Evolutionary conservation across 2,113 vertebrate species (phyloP).

Genomic region (Leptobrachium leishanense): DNA sequence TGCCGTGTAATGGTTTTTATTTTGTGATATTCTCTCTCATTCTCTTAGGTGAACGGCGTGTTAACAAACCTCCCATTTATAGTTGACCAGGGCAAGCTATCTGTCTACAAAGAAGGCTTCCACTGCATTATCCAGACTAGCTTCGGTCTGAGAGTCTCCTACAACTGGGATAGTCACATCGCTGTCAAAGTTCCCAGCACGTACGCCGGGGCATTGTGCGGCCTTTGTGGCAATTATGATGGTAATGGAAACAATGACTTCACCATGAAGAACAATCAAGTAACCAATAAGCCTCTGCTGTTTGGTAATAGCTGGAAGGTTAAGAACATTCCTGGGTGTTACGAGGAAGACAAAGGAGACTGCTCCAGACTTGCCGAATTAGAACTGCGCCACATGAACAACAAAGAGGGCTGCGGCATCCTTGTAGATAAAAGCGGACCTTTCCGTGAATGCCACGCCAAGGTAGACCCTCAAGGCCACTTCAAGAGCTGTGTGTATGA

Average conservation of each 20-base stretch:
- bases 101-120: slow-evolving; percentile 51
- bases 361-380: slow-evolving; percentile 46
- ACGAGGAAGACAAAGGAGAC: slow-evolving; percentile 21
- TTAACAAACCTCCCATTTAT: slow-evolving; percentile 59
- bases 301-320: slow-evolving; percentile 43
- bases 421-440: slow-evolving; percentile 53
- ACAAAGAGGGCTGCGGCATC: slow-evolving; percentile 49
- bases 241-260: slow-evolving; percentile 44
- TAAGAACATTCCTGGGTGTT: slow-evolving; percentile 27
- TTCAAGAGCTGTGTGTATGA: slow-evolving; percentile 61
- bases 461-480: slow-evolving; percentile 49
- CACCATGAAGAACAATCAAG: not conserved
- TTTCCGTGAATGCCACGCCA: slow-evolving; percentile 57
- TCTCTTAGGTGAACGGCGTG: slow-evolving; percentile 60
- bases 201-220: slow-evolving; percentile 51
- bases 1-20: not conserved
- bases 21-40: not conserved
- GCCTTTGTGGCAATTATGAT: slow-evolving; percentile 59
- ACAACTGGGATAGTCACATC: slow-evolving; percentile 49
- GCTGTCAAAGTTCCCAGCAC: slow-evolving; percentile 43
- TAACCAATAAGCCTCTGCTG: slow-evolving; percentile 14
- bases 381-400: slow-evolving; percentile 18
- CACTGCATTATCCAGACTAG: slow-evolving; percentile 34
- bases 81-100: slow-evolving; percentile 52
- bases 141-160: slow-evolving; percentile 64